These are phyloP conservation scores for Oppia nitens DNA, from an alignment of 1,140 invertebrate species.

Conservation along the genomic window DNA sequence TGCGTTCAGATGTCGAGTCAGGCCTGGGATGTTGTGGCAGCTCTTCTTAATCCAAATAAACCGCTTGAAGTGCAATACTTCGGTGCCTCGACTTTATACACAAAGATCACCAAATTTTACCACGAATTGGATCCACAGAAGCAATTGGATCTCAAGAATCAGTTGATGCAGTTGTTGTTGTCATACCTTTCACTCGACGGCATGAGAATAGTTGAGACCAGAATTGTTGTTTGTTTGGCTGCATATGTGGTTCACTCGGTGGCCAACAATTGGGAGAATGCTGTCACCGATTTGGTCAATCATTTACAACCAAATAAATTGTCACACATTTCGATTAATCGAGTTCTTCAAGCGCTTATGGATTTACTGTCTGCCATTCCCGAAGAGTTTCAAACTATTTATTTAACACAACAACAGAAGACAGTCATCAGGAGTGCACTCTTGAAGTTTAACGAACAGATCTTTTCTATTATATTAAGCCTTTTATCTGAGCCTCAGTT, in stretches of 20 bases:
- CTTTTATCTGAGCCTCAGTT: slow-evolving; percentile 19
- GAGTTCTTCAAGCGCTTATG: slow-evolving; percentile 42
- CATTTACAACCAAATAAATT: slow-evolving; percentile 41
- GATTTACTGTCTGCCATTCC: slow-evolving; percentile 56
- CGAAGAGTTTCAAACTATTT: slow-evolving; percentile 46
- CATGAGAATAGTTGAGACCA: slow-evolving; percentile 55
- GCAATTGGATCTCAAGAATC: slow-evolving; percentile 39
- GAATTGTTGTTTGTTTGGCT: slow-evolving; percentile 59
- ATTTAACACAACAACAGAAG: slow-evolving; percentile 30
- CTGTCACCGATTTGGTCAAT: slow-evolving; percentile 42
- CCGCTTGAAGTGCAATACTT: slow-evolving; percentile 74
- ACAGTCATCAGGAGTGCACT: slow-evolving; percentile 31
- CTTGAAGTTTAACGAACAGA: slow-evolving; percentile 25
- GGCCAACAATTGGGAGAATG: slow-evolving; percentile 41
- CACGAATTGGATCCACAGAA: slow-evolving; percentile 61
- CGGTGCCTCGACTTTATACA: slow-evolving; percentile 68
- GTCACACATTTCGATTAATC: slow-evolving; percentile 26
- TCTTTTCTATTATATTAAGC: slow-evolving; percentile 18
- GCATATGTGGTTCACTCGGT: slow-evolving; percentile 46
- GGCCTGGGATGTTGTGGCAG: slow-evolving; percentile 78
- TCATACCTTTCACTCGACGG: slow-evolving; percentile 46
- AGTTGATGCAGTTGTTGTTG: slow-evolving; percentile 54
- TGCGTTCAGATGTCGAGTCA: slow-evolving; percentile 57
- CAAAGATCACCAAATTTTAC: slow-evolving; percentile 70
- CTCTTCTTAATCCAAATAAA: slow-evolving; percentile 55